Evolutionary conservation across 2,113 vertebrate species (phyloP).

Genomic region (Chloebia gouldiae): DNA sequence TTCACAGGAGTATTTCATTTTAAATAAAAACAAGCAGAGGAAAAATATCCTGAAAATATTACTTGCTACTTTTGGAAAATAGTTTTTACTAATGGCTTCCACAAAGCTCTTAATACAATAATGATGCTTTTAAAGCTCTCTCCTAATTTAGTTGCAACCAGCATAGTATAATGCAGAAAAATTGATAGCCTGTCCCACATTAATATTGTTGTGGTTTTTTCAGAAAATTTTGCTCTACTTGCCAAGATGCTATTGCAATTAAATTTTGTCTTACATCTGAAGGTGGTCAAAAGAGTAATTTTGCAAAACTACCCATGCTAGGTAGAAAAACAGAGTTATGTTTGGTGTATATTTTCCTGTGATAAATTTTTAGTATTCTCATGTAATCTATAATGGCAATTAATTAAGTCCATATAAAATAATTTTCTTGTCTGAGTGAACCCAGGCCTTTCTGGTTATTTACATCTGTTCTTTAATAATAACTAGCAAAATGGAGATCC

Average conservation of each 20-base stretch:
- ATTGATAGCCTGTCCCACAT: not conserved
- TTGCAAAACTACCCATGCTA: not conserved
- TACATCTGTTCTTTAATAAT: not conserved
- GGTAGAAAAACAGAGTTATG: not conserved
- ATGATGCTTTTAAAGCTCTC: slow-evolving; percentile 35
- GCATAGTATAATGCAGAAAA: slow-evolving; percentile 8
- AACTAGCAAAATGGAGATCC: not conserved
- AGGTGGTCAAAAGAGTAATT: not conserved
- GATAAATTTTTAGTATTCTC: not conserved
- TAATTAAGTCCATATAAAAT: not conserved
- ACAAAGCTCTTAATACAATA: slow-evolving; percentile 41
- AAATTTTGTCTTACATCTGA: not conserved
- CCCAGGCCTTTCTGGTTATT: not conserved
- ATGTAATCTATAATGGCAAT: not conserved
- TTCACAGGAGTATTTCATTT: slow-evolving; percentile 8
- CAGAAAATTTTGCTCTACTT: not conserved
- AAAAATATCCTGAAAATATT: slow-evolving; percentile 11
- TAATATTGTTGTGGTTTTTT: not conserved
- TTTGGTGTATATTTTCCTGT: not conserved
- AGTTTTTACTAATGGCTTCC: slow-evolving; percentile 36
- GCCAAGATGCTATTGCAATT: not conserved
- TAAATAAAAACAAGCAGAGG: slow-evolving; percentile 27
- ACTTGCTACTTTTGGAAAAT: slow-evolving; percentile 29
- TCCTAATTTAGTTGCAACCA: slow-evolving; percentile 20
- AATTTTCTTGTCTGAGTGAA: not conserved